phyloP scores from a whole-genome alignment of 2,113 vertebrate genomes.

The Coturnix japonica region DNA sequence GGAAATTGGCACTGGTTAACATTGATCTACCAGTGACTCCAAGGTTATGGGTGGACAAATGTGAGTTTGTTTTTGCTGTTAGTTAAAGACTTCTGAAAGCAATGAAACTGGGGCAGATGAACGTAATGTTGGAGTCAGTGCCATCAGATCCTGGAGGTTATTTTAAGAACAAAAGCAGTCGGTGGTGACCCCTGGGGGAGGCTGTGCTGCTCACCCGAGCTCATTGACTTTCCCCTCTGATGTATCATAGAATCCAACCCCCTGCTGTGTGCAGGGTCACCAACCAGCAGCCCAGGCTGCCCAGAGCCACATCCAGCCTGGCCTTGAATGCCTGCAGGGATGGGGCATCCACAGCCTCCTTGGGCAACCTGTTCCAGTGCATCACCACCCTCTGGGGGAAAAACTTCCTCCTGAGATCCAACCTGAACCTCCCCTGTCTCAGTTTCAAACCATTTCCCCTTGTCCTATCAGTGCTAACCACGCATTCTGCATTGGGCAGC shows the following conservation, averaged over 20 bases:
- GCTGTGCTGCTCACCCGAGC: neutral
- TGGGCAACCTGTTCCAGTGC: too few species aligned
- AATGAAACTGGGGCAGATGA: accelerated
- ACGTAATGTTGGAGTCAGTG: neutral
- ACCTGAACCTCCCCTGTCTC: too few species aligned
- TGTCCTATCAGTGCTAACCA: neutral
- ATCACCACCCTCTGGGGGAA: too few species aligned
- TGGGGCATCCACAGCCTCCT: too few species aligned
- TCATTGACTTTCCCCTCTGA: neutral
- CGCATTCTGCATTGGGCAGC: constrained; percentile 67
- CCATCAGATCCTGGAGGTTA: neutral
- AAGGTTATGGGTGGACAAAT: neutral
- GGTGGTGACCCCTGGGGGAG: accelerated
- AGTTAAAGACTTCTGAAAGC: neutral
- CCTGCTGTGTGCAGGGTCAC: too few species aligned
- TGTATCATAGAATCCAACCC: too few species aligned
- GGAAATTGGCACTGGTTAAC: neutral
- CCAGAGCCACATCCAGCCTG: too few species aligned
- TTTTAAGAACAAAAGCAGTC: accelerated
- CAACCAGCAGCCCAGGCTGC: too few species aligned
- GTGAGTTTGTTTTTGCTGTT: neutral
- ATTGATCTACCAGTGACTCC: neutral
- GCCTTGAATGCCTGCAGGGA: too few species aligned
- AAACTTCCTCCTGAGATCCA: too few species aligned
- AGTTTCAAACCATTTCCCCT: too few species aligned